Evolutionary conservation across 35 echinoderm and acorn worm species (phyloP).

Genomic region (Ophioderma brevispina): DNA sequence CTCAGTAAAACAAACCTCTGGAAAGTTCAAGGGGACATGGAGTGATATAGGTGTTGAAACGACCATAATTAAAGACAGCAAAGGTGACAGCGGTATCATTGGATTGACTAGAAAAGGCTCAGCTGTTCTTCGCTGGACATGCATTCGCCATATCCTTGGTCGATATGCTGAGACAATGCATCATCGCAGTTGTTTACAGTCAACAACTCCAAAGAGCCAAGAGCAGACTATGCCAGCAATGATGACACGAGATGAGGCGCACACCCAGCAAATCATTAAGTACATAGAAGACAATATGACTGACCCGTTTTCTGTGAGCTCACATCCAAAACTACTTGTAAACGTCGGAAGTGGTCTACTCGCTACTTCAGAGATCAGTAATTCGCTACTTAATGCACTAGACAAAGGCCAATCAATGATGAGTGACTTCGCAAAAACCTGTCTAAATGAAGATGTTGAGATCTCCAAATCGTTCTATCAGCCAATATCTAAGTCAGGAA

Average conservation of each 20-base stretch:
- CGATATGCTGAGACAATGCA: neutral
- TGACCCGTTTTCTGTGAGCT: neutral
- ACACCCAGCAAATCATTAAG: neutral
- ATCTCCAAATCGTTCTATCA: conserved; percentile 7
- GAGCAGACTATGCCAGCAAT: neutral
- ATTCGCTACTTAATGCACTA: neutral
- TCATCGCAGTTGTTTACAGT: neutral
- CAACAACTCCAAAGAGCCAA: neutral
- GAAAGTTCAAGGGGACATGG: no score
- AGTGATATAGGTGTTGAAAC: no score
- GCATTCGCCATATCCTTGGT: neutral
- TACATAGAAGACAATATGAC: neutral
- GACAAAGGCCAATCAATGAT: neutral
- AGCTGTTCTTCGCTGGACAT: no score
- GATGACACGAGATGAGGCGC: neutral
- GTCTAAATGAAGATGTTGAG: neutral
- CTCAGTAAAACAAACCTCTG: no score
- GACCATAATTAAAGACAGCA: no score
- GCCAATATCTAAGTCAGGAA: neutral
- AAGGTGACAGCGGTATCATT: no score
- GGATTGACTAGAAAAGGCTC: no score
- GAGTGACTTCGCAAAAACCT: neutral
- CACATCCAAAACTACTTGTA: neutral
- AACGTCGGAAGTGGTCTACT: conserved; percentile 10
- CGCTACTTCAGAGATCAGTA: neutral